These are phyloP conservation scores for Alligator sinensis DNA, from an alignment of 2,113 vertebrate genomes.

Conservation along the genomic window DNA sequence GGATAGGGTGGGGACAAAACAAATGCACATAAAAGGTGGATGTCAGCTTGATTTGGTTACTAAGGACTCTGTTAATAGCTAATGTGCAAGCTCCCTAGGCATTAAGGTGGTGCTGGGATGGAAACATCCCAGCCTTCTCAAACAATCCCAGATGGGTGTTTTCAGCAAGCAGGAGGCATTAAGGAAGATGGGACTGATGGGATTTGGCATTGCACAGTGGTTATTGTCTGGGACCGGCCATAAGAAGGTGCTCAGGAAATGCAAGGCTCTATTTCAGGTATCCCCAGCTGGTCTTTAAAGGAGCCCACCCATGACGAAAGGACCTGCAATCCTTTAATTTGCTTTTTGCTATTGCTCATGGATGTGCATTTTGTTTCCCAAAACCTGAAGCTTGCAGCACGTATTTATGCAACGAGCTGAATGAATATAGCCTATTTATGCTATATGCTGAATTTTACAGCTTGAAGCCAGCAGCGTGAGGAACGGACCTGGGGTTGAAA, in stretches of 20 bases:
- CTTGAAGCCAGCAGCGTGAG: neutral
- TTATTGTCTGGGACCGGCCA: neutral
- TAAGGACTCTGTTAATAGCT: neutral
- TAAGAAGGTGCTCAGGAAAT: neutral
- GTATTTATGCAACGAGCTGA: too few relatives aligned
- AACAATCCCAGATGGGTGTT: neutral
- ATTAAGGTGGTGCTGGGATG: neutral
- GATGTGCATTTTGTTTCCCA: neutral
- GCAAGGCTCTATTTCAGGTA: neutral
- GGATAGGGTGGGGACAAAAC: neutral
- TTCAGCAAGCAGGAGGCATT: neutral
- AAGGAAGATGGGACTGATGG: neutral
- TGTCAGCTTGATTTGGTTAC: neutral
- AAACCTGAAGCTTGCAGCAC: too few relatives aligned
- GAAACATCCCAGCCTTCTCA: neutral
- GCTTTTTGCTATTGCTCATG: neutral
- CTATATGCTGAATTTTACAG: too few relatives aligned
- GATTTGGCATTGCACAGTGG: rapidly evolving
- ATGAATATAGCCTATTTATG: too few relatives aligned
- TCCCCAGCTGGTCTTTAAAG: neutral
- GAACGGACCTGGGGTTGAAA: slow-evolving; percentile 3
- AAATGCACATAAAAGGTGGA: neutral
- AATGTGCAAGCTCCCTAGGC: rapidly evolving
- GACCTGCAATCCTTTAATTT: neutral
- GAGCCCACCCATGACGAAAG: too few relatives aligned